These are phyloP conservation scores for Calyptommatus sinebrachiatus DNA, from an alignment of 2,113 vertebrate species.

Conservation along the genomic window DNA sequence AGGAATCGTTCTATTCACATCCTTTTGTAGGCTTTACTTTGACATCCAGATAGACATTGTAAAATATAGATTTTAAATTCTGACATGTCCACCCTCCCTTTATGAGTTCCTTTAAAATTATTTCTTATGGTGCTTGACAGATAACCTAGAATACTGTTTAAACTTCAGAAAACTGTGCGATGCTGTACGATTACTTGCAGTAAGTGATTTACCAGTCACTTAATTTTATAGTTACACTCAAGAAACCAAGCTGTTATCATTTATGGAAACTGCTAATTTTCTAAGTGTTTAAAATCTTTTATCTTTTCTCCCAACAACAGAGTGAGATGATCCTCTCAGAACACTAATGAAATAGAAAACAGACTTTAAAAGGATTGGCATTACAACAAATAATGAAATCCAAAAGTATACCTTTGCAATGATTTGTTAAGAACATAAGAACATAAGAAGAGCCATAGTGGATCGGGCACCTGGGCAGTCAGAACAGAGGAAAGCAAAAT, in stretches of 20 bases:
- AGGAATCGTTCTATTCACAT: too few species aligned
- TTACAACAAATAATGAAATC: slow-evolving; percentile 6
- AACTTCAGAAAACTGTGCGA: neutral
- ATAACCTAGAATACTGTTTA: neutral
- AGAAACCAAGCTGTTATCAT: slow-evolving; percentile 1
- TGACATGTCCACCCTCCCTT: neutral
- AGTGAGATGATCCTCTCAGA: neutral
- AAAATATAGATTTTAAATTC: too few species aligned
- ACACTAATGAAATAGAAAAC: neutral
- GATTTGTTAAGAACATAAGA: too few species aligned
- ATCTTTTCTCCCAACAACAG: neutral
- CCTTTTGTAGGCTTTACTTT: too few species aligned
- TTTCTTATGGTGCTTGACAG: neutral
- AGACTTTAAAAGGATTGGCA: neutral
- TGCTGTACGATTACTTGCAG: neutral
- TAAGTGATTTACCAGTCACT: neutral
- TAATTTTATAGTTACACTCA: neutral
- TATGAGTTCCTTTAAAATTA: neutral
- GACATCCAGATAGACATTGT: too few species aligned
- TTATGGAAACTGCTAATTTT: neutral
- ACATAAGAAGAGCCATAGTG: too few species aligned
- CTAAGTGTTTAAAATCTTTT: neutral
- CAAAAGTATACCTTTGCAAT: neutral
- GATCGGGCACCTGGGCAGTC: too few species aligned
- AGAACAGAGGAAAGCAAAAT: too few species aligned